phyloP scores from a whole-genome alignment of 2,113 vertebrate genomes.

The Cyphomyrus plagiostoma region DNA sequence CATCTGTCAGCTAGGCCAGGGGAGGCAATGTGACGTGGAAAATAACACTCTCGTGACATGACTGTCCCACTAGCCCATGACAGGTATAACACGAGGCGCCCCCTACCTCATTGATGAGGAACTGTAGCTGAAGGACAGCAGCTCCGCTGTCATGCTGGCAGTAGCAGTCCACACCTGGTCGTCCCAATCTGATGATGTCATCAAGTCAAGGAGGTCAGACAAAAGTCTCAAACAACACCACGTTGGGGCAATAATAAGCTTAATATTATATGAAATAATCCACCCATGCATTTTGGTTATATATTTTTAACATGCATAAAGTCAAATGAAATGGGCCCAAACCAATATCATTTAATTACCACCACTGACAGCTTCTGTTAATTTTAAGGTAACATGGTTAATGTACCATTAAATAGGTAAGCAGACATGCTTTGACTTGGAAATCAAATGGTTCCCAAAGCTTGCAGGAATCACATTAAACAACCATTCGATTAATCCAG shows the following conservation, averaged over 20 bases:
- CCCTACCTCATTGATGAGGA: conserved; percentile 96
- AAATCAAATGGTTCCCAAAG: not conserved
- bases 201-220: conserved; percentile 73
- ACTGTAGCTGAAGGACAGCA: conserved; percentile 91
- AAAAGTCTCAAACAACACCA: not conserved
- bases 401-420: not conserved
- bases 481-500: not conserved
- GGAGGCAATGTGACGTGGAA: not conserved
- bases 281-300: not conserved
- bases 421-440: not conserved
- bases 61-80: not conserved
- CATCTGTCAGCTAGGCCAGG: not conserved
- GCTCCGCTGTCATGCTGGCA: conserved; percentile 93
- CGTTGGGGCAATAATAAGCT: not conserved
- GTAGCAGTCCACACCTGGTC: conserved; percentile 91
- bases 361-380: not conserved
- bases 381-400: not conserved
- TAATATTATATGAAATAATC: not conserved
- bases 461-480: not conserved
- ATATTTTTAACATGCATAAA: not conserved
- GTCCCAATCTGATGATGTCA: conserved; percentile 81
- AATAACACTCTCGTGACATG: not conserved
- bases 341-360: not conserved
- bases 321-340: not conserved
- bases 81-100: not conserved